Evolutionary conservation across 2,888 invertebrate species (phyloP).

Genomic region (Alcis repandata): DNA sequence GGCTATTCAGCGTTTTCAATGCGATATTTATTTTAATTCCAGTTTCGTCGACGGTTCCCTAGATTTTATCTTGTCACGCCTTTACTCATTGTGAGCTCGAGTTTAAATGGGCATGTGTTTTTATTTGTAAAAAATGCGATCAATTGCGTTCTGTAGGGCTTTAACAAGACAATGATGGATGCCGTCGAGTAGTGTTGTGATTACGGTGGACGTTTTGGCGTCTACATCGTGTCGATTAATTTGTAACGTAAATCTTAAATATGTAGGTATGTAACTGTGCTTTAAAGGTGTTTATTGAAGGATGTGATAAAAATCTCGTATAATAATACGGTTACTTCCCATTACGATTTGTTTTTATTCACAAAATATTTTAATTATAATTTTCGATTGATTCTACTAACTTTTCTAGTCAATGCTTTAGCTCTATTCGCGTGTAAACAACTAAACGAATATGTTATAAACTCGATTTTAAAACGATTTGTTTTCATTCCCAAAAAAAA

Average conservation of each 20-base stretch:
- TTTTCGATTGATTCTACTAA: neutral
- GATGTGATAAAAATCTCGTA: too few relatives aligned
- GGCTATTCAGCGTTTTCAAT: slow-evolving; percentile 81
- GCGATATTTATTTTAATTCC: slow-evolving; percentile 80
- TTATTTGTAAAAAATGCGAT: slow-evolving; percentile 68
- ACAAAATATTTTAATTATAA: neutral
- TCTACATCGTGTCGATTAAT: slow-evolving; percentile 9
- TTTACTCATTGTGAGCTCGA: slow-evolving; percentile 73
- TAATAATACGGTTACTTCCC: too few relatives aligned
- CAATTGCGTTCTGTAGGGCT: slow-evolving; percentile 67
- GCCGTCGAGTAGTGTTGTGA: slow-evolving; percentile 35
- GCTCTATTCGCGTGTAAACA: too few relatives aligned
- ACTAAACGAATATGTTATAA: too few relatives aligned
- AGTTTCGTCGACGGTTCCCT: slow-evolving; percentile 71
- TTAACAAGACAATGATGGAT: slow-evolving; percentile 68
- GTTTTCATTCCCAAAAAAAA: too few relatives aligned
- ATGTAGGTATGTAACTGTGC: too few relatives aligned
- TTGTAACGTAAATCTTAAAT: neutral
- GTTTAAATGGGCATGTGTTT: slow-evolving; percentile 64
- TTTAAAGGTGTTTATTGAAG: too few relatives aligned
- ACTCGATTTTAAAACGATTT: neutral
- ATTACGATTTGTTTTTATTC: too few relatives aligned
- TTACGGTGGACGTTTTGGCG: slow-evolving; percentile 31
- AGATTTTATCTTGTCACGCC: slow-evolving; percentile 84
- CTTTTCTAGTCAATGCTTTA: neutral